phyloP scores from a whole-genome alignment of 2,888 invertebrate species.

The Dicranocentrus wangi region DNA sequence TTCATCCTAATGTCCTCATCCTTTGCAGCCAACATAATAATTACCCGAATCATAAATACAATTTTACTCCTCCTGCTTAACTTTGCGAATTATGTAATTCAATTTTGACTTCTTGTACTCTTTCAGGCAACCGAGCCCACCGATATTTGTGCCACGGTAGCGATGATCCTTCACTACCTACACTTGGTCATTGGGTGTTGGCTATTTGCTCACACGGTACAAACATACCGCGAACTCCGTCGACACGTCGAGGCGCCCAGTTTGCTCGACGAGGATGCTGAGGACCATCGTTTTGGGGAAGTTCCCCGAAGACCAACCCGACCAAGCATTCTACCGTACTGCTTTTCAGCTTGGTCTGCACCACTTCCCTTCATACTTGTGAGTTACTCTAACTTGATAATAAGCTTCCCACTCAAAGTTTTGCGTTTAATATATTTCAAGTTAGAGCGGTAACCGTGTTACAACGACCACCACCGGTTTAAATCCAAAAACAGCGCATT shows the following conservation, averaged over 20 bases:
- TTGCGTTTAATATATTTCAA: slow-evolving; percentile 45
- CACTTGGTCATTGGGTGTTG: slow-evolving; percentile 82
- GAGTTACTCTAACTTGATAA: no score
- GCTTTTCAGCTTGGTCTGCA: slow-evolving; percentile 79
- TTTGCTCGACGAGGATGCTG: slow-evolving; percentile 63
- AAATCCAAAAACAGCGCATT: no score
- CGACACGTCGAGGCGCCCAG: slow-evolving; percentile 67
- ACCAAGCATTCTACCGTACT: slow-evolving; percentile 75
- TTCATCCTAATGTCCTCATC: no score
- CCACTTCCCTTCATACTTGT: slow-evolving; percentile 82
- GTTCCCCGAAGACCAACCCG: slow-evolving; percentile 75
- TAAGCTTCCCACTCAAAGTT: slow-evolving; percentile 29
- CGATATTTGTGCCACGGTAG: slow-evolving; percentile 81
- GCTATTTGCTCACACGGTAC: slow-evolving; percentile 79
- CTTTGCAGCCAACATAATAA: no score
- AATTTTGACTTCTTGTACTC: neutral
- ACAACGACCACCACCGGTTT: no score
- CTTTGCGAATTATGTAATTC: no score
- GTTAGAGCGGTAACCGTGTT: neutral
- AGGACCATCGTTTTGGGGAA: slow-evolving; percentile 75
- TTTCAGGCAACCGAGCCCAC: slow-evolving; percentile 80
- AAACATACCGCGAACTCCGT: slow-evolving; percentile 79
- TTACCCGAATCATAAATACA: no score
- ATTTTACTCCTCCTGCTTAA: no score
- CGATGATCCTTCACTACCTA: slow-evolving; percentile 82